Evolutionary conservation across 2,113 vertebrate species (phyloP).

Genomic region (Lagopus muta): DNA sequence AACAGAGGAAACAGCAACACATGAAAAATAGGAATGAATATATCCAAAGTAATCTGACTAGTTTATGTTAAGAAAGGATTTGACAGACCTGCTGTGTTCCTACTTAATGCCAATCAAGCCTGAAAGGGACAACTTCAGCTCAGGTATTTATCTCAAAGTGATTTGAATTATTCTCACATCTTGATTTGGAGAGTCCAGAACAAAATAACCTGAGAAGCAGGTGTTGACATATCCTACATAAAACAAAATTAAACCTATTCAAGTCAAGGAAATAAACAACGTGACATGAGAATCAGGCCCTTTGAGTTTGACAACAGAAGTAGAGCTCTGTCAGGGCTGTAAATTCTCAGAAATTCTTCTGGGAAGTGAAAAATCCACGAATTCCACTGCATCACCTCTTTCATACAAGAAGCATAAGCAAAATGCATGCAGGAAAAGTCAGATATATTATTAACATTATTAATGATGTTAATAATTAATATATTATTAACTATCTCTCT

Average conservation of each 20-base stretch:
- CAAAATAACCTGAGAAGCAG: background rate
- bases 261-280: background rate
- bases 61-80: slow-evolving; percentile 36
- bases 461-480: no score
- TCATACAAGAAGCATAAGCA: background rate
- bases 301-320: background rate
- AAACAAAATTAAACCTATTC: slow-evolving; percentile 16
- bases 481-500: no score
- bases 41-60: slow-evolving; percentile 22
- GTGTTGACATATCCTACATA: slow-evolving; percentile 16
- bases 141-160: slow-evolving; percentile 31
- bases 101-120: slow-evolving; percentile 26
- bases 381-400: fast-evolving
- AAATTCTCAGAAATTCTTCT: background rate
- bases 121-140: slow-evolving; percentile 27
- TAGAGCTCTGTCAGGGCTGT: fast-evolving
- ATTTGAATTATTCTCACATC: slow-evolving; percentile 33
- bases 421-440: background rate
- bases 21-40: background rate
- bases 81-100: slow-evolving; percentile 29
- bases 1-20: slow-evolving; percentile 20
- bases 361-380: background rate
- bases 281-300: background rate
- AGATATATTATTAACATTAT: background rate
- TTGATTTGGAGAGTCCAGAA: slow-evolving; percentile 36